Conservation (phyloP, 2,888 invertebrate genomes). For the Myathropa florea region DNA sequence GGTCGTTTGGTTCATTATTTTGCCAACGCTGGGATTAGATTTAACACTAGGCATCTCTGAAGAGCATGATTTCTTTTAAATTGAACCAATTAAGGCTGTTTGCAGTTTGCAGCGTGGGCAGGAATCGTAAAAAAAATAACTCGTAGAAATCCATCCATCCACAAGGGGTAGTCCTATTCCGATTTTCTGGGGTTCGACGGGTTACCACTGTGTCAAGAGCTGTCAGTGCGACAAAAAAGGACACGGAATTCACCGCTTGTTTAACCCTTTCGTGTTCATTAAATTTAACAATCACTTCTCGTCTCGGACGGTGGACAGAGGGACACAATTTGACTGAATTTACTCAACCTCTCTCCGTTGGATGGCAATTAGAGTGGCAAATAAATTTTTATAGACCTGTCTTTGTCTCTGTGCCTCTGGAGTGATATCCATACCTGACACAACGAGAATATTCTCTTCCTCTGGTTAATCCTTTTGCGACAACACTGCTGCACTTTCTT, state of each 20-base stretch:
- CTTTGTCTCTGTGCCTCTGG: slow-evolving; percentile 20
- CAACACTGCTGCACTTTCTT: neutral
- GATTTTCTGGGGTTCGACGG: slow-evolving; percentile 17
- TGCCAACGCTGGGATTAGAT: slow-evolving; percentile 70
- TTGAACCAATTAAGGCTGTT: slow-evolving; percentile 64
- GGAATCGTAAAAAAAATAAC: slow-evolving; percentile 12
- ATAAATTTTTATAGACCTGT: slow-evolving; percentile 20
- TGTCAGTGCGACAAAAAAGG: slow-evolving; percentile 36
- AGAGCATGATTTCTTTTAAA: slow-evolving; percentile 70
- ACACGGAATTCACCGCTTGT: slow-evolving; percentile 34
- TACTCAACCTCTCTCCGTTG: neutral
- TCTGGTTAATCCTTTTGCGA: slow-evolving; percentile 37
- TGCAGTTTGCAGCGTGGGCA: slow-evolving; percentile 60
- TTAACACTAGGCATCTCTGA: slow-evolving; percentile 49
- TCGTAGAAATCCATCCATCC: slow-evolving; percentile 18
- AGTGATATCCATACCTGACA: neutral
- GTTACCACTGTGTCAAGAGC: slow-evolving; percentile 66
- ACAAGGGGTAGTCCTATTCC: slow-evolving; percentile 19
- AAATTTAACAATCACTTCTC: slow-evolving; percentile 63
- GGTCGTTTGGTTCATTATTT: slow-evolving; percentile 57
- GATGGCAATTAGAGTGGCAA: slow-evolving; percentile 57
- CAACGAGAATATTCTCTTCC: neutral
- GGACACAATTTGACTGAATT: neutral
- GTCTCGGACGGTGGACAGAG: neutral
- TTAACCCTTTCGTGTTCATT: slow-evolving; percentile 66